These are phyloP conservation scores for Cyphomyrus discorhynchus DNA, from an alignment of 2,113 vertebrate species.

Conservation along the genomic window DNA sequence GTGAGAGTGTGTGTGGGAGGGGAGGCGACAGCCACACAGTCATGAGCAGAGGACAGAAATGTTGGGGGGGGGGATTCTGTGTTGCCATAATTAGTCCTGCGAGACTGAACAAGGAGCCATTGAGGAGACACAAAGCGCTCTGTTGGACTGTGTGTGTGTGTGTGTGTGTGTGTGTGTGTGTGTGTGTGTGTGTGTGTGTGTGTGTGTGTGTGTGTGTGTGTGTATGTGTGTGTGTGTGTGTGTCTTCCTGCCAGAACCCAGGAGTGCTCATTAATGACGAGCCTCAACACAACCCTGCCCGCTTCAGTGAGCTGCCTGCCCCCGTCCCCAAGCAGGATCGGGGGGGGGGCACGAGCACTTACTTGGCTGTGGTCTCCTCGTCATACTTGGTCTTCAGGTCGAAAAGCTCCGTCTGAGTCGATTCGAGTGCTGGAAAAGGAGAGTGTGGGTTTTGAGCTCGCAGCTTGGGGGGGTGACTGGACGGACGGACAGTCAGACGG, in stretches of 20 bases:
- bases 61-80: conserved; percentile 47
- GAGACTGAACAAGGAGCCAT: conserved; percentile 74
- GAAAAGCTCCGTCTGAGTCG: conserved; percentile 95
- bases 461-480: background rate
- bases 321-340: background rate
- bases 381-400: conserved; percentile 99
- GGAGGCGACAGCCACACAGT: too few species aligned
- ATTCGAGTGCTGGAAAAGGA: conserved; percentile 82
- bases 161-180: too few species aligned
- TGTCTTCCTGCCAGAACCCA: background rate
- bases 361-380: conserved; percentile 97
- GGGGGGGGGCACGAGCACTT: conserved; percentile 45
- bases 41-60: background rate
- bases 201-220: background rate
- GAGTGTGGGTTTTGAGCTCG: background rate
- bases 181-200: background rate
- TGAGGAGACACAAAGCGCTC: conserved; percentile 74
- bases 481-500: background rate
- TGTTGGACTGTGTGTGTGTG: conserved; percentile 39
- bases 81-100: conserved; percentile 76
- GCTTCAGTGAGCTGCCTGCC: background rate
- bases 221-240: background rate
- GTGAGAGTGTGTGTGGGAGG: too few species aligned
- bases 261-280: conserved; percentile 16
- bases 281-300: background rate